These are phyloP conservation scores for Xenopus petersii DNA, from an alignment of 2,797 vertebrate genomes.

Conservation along the genomic window DNA sequence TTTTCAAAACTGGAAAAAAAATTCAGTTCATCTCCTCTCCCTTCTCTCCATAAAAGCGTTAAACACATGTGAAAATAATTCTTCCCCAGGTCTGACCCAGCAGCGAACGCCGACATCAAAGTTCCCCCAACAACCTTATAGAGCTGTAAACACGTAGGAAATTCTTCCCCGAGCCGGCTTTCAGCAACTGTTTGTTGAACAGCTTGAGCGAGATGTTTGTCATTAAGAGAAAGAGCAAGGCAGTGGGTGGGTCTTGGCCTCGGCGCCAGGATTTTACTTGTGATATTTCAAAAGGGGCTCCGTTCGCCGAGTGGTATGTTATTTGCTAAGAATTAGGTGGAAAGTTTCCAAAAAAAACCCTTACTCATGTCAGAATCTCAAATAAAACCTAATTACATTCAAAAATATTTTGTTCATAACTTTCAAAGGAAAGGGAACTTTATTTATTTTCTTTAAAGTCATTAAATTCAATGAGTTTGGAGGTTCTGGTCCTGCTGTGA, in stretches of 20 bases:
- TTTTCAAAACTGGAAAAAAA: too few relatives aligned
- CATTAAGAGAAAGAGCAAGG: slow-evolving; percentile 3
- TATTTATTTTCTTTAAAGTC: background rate
- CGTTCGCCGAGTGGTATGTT: slow-evolving; percentile 9
- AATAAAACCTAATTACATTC: slow-evolving; percentile 17
- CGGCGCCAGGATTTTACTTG: slow-evolving; percentile 12
- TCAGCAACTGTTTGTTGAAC: slow-evolving; percentile 16
- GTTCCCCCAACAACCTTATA: background rate
- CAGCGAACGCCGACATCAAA: background rate
- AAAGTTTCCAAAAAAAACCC: background rate
- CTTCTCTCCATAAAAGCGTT: too few relatives aligned
- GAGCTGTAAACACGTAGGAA: background rate
- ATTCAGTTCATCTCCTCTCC: too few relatives aligned
- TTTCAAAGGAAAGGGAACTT: slow-evolving; percentile 11
- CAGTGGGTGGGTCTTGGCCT: slow-evolving; percentile 14
- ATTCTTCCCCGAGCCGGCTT: background rate
- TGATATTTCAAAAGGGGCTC: slow-evolving; percentile 20
- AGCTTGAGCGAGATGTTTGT: slow-evolving; percentile 9
- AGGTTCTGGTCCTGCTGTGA: slow-evolving; percentile 10
- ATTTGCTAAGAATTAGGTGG: slow-evolving; percentile 4
- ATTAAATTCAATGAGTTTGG: background rate
- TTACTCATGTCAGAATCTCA: slow-evolving; percentile 30
- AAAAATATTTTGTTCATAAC: slow-evolving; percentile 13
- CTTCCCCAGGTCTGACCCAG: background rate
- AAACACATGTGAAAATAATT: background rate